Conservation (phyloP, 2,113 vertebrate genomes). For the Guaruba guarouba region DNA sequence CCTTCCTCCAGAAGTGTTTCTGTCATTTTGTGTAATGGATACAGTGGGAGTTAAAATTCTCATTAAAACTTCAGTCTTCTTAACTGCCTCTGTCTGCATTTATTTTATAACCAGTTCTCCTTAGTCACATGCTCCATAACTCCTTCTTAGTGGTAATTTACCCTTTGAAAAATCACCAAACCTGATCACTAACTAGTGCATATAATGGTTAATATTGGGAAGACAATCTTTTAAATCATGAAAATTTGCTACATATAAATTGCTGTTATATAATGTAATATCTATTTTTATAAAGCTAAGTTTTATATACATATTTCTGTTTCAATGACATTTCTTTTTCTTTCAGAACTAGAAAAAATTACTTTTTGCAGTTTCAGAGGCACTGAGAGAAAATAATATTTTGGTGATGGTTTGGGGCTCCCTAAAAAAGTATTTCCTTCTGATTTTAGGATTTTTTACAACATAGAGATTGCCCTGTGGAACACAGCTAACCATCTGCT, state of each 20-base stretch:
- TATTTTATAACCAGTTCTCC: background rate
- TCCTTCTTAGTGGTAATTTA: background rate
- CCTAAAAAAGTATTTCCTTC: background rate
- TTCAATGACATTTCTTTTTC: background rate
- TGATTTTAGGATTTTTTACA: slow-evolving; percentile 4
- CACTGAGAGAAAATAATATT: background rate
- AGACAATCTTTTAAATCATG: background rate
- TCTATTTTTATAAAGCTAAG: background rate
- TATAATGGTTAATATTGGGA: background rate
- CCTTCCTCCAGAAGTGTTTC: background rate
- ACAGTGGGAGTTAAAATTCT: background rate
- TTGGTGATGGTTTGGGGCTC: background rate
- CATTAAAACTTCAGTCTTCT: background rate
- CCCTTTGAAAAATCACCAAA: background rate
- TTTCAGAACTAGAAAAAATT: background rate
- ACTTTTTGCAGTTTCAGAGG: background rate
- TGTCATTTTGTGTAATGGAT: background rate
- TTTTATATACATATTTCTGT: background rate
- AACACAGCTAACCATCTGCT: slow-evolving; percentile 21
- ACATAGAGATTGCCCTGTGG: background rate
- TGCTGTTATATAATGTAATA: background rate
- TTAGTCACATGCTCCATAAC: background rate
- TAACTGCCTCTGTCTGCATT: background rate
- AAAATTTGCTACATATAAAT: background rate
- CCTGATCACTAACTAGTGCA: background rate